Evolutionary conservation across 2,113 vertebrate genomes (phyloP), one percentile per base, ranked within the genome.

Genomic region (Gambusia affinis): DNA sequence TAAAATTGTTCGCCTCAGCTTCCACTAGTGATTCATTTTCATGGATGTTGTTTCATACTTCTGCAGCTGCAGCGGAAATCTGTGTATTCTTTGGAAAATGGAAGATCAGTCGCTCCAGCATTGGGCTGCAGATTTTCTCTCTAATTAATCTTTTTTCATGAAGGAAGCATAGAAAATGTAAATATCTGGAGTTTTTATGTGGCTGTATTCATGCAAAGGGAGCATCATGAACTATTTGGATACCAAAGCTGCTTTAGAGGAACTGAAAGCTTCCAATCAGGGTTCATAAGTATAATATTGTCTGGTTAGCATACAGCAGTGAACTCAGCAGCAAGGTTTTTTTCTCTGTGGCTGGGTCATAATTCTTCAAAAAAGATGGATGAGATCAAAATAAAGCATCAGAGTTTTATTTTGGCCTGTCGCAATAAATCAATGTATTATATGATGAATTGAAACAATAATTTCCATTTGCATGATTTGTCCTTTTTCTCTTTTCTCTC

Each of bases 121-220:
- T 42, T 28, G 57, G 61, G 27, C 67, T 57, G 29, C 65, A 64
- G 67, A 63, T 73, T 72, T 80, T 57, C 66, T 70, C 73, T 65
- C n/a, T 19, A 42, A 19, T 51, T 35, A 77, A 73, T 79, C 31
- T 28, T 81, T 57, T 65, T 22, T 62, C 65, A 65, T 61, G 22
- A 54, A 70, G 15, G 57, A 67, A 72, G 79, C 66, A 30, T 77
- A 76, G 68, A 72, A 82, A 86, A 86, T 72, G 61, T 81, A 83
- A 78, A 74, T 27, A 47, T 75, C 27, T 44, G 11, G 10, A 66
- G 66, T 65, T 28, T 72, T 60, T 1, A 63, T 61, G 14, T 12
- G 39, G 22, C 19, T 30, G 24, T 19, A 28, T 54, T 63, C 15
- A 28, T 37, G 28, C 28, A 37, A 60, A 24, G 24, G 22, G 22